Evolutionary conservation across 2,113 vertebrate genomes (phyloP).

Genomic region (Pachypanchax playfairii): DNA sequence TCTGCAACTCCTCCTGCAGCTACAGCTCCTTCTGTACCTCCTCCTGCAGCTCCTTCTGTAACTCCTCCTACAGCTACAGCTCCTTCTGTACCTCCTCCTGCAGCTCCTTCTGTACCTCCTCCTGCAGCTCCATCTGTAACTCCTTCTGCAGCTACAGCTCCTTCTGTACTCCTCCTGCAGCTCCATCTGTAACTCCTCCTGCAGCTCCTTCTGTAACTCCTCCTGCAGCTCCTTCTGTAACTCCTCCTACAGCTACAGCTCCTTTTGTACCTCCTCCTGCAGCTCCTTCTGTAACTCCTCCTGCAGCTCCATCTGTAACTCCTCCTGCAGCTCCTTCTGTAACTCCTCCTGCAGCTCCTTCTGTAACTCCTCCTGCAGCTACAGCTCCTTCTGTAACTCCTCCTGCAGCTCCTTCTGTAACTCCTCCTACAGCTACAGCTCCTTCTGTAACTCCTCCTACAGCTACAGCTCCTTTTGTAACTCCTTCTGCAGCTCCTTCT

Average conservation of each 20-base stretch:
- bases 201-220: neutral
- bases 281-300: neutral
- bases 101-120: neutral
- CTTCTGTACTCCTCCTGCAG: neutral
- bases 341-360: neutral
- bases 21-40: neutral
- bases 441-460: neutral
- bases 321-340: neutral
- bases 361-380: neutral
- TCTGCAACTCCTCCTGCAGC: neutral
- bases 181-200: neutral
- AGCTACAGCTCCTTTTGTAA: too few species aligned
- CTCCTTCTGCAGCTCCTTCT: neutral
- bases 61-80: neutral
- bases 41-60: neutral
- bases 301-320: neutral
- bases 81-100: neutral
- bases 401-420: neutral
- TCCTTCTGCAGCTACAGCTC: neutral
- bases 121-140: neutral
- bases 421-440: neutral
- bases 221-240: neutral
- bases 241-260: neutral
- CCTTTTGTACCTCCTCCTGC: neutral
- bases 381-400: neutral